These are phyloP conservation scores for Dasypus novemcinctus DNA, from an alignment of 2,113 vertebrate genomes.

Conservation along the genomic window DNA sequence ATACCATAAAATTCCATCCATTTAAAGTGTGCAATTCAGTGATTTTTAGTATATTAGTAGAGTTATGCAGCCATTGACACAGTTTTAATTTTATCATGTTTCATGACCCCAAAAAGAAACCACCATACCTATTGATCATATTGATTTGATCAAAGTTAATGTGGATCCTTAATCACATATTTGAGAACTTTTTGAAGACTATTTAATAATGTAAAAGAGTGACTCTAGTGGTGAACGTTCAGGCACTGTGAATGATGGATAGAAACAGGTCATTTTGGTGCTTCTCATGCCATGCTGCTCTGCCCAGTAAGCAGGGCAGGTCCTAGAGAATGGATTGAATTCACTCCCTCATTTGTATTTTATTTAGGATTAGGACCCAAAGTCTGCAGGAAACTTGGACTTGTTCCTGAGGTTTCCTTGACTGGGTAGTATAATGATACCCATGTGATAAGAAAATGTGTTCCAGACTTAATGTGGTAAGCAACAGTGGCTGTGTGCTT, in stretches of 20 bases:
- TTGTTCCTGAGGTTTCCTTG: not conserved
- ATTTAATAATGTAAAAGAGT: not conserved
- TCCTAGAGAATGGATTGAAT: not conserved
- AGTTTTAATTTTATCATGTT: not conserved
- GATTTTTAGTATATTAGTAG: too few species aligned
- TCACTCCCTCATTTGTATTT: not conserved
- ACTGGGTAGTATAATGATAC: not conserved
- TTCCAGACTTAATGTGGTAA: not conserved
- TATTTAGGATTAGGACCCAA: not conserved
- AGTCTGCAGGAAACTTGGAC: not conserved
- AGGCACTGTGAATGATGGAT: not conserved
- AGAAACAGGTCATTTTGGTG: not conserved
- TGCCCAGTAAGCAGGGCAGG: not conserved
- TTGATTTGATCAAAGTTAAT: conserved; percentile 1
- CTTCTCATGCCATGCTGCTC: not conserved
- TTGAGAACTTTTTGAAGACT: not conserved
- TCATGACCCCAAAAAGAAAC: not conserved
- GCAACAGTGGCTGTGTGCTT: not conserved
- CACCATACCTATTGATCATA: not conserved
- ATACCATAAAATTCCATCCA: conserved; percentile 9
- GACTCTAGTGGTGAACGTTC: not conserved
- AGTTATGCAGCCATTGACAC: not conserved
- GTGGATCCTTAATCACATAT: not conserved
- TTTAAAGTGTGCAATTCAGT: conserved; percentile 12
- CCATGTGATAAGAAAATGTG: not conserved